phyloP scores from a whole-genome alignment of 2,113 vertebrate species.

The Mastomys natalensis region DNA sequence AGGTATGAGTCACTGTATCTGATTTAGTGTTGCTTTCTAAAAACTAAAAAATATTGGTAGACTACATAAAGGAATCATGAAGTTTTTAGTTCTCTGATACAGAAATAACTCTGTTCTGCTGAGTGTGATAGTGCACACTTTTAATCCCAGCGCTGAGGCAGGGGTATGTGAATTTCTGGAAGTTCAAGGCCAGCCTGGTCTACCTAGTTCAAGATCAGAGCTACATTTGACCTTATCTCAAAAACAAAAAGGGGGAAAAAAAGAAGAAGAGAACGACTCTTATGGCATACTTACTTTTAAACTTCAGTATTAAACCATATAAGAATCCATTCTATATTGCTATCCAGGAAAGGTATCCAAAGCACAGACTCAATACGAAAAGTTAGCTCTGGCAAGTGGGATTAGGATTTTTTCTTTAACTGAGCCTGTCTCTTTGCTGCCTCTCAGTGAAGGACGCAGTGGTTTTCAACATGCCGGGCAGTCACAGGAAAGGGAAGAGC shows the following conservation, averaged over 20 bases:
- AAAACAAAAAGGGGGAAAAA: background rate
- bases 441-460: background rate
- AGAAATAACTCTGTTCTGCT: background rate
- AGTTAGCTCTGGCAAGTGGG: background rate
- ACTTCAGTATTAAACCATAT: background rate
- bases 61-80: background rate
- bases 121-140: background rate
- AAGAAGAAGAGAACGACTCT: background rate
- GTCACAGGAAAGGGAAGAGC: slow-evolving; percentile 1
- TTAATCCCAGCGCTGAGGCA: background rate
- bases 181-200: background rate
- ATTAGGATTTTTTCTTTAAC: background rate
- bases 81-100: background rate
- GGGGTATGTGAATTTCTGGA: background rate
- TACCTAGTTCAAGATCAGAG: background rate
- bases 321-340: background rate
- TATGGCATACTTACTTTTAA: background rate
- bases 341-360: background rate
- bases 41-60: background rate
- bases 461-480: slow-evolving; percentile 8
- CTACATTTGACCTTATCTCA: background rate
- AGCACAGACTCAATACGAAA: background rate
- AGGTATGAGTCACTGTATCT: background rate
- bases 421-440: background rate
- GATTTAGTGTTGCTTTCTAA: background rate